Conservation (phyloP, 1,140 invertebrate species). For the Drosophila kikkawai region DNA sequence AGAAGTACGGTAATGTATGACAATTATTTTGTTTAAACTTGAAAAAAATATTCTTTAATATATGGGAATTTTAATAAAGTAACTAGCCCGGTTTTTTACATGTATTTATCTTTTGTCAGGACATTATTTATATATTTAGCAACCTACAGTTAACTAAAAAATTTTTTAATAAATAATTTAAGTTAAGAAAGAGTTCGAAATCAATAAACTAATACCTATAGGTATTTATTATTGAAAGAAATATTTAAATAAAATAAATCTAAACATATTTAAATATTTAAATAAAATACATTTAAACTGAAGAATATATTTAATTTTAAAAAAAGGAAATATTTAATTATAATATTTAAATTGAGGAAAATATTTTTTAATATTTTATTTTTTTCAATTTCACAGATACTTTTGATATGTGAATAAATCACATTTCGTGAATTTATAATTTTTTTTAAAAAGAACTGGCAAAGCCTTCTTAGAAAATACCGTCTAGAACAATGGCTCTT, state of each 20-base stretch:
- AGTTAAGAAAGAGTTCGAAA: neutral
- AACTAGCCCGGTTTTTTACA: neutral
- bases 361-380: neutral
- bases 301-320: neutral
- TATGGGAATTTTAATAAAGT: neutral
- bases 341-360: no score
- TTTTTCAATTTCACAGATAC: neutral
- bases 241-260: neutral
- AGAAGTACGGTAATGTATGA: constrained; percentile 7
- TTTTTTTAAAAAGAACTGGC: neutral
- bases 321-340: neutral
- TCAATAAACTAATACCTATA: no score
- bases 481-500: neutral
- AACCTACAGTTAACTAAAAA: no score
- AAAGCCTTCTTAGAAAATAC: neutral
- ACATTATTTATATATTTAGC: neutral
- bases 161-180: neutral
- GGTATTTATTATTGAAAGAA: neutral
- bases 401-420: neutral
- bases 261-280: neutral
- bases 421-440: neutral
- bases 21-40: neutral
- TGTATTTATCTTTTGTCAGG: neutral
- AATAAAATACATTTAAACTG: neutral
- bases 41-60: neutral